Evolutionary conservation across 2,113 vertebrate genomes (phyloP).

Genomic region (Chamaea fasciata): DNA sequence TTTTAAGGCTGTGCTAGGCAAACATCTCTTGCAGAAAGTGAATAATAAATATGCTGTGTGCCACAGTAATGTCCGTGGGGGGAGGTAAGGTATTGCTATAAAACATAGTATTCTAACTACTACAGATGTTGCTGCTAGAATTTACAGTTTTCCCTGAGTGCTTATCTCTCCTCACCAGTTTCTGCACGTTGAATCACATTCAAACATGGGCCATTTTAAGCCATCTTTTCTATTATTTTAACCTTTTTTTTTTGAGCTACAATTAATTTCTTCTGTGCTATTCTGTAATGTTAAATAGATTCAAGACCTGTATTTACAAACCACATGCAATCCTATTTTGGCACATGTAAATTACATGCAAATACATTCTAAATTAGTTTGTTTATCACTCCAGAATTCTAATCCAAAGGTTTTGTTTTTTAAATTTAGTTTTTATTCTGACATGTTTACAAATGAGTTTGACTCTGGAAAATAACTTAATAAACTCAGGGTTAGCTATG

Average conservation of each 20-base stretch:
- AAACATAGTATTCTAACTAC: constrained; percentile 64
- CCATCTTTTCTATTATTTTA: constrained; percentile 66
- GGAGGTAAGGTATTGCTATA: constrained; percentile 64
- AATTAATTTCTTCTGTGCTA: constrained; percentile 68
- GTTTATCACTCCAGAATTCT: constrained; percentile 76
- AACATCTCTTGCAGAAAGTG: constrained; percentile 57
- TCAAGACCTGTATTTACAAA: constrained; percentile 66
- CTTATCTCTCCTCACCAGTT: constrained; percentile 73
- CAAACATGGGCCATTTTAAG: constrained; percentile 65
- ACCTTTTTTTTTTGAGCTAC: constrained; percentile 50
- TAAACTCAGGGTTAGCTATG: constrained; percentile 75
- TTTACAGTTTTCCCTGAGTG: constrained; percentile 62
- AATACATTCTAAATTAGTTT: constrained; percentile 78
- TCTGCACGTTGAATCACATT: constrained; percentile 61
- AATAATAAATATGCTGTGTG: constrained; percentile 63
- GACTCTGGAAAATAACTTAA: constrained; percentile 80
- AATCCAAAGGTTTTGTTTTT: constrained; percentile 70
- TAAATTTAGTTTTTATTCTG: constrained; percentile 74
- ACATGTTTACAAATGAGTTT: constrained; percentile 79
- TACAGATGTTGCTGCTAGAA: constrained; percentile 70
- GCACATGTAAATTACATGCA: constrained; percentile 77
- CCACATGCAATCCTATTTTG: constrained; percentile 72
- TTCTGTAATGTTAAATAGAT: constrained; percentile 66
- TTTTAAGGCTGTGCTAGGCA: constrained; percentile 63
- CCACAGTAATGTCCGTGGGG: constrained; percentile 49